Conservation (phyloP, 2,113 vertebrate genomes). For the Sclerurus mexicanus region DNA sequence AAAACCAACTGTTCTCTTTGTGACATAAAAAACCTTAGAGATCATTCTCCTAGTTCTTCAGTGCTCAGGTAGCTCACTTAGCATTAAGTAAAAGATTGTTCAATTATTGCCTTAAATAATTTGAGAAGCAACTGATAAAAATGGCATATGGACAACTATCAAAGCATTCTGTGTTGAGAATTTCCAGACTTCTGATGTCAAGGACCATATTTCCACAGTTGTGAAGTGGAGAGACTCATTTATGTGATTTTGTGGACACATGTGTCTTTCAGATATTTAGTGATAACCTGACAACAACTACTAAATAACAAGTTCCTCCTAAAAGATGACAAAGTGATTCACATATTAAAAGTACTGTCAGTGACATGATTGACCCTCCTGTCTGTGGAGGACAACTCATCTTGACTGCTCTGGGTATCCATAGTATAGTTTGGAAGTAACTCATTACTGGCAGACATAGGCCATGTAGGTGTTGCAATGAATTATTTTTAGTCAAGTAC, state of each 20-base stretch:
- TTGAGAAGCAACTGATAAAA: background rate
- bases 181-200: background rate
- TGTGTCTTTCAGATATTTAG: background rate
- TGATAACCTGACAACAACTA: background rate
- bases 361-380: background rate
- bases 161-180: background rate
- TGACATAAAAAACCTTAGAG: background rate
- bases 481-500: background rate
- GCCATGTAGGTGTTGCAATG: background rate
- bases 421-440: background rate
- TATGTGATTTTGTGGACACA: background rate
- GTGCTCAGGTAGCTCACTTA: background rate
- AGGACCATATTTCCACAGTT: background rate
- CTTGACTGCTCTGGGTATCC: background rate
- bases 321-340: background rate
- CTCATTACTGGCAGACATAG: background rate
- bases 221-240: background rate
- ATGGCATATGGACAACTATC: background rate
- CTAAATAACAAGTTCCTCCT: background rate
- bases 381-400: background rate
- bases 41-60: background rate
- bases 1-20: background rate
- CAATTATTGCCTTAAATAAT: background rate
- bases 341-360: background rate
- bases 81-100: background rate